phyloP scores from a whole-genome alignment of 2,113 vertebrate species.

The Zapornia atra region DNA sequence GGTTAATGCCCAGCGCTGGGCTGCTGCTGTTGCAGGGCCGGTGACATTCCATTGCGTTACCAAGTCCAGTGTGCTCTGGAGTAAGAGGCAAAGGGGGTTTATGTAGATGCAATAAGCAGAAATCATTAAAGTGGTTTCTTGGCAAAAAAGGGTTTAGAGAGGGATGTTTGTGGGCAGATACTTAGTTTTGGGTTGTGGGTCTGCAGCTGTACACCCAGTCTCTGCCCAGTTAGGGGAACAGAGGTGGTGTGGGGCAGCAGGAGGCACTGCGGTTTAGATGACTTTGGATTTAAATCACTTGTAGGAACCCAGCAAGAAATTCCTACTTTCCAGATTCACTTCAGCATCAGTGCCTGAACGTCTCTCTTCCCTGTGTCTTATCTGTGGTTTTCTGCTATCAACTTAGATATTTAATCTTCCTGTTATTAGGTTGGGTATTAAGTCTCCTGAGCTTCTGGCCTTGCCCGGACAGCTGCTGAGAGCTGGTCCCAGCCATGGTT shows the following conservation, averaged over 20 bases:
- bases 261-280: neutral
- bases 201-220: neutral
- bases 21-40: neutral
- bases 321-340: neutral
- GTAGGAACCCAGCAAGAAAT: neutral
- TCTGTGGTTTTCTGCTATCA: neutral
- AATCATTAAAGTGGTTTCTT: neutral
- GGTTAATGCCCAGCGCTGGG: neutral
- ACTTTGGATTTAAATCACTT: neutral
- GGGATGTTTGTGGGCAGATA: rapidly evolving
- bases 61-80: neutral
- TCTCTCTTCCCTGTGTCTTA: neutral
- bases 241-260: neutral
- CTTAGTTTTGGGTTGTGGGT: neutral
- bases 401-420: neutral
- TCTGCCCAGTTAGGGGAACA: rapidly evolving
- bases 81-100: neutral
- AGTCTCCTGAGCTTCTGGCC: neutral
- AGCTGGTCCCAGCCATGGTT: rapidly evolving
- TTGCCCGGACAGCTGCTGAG: neutral
- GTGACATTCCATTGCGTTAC: neutral
- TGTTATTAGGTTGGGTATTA: neutral
- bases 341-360: neutral
- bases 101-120: neutral
- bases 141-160: neutral